Base-by-base conservation (phyloP, 2,797 vertebrate species). In the Acrossocheilus wenchowensis region DNA sequence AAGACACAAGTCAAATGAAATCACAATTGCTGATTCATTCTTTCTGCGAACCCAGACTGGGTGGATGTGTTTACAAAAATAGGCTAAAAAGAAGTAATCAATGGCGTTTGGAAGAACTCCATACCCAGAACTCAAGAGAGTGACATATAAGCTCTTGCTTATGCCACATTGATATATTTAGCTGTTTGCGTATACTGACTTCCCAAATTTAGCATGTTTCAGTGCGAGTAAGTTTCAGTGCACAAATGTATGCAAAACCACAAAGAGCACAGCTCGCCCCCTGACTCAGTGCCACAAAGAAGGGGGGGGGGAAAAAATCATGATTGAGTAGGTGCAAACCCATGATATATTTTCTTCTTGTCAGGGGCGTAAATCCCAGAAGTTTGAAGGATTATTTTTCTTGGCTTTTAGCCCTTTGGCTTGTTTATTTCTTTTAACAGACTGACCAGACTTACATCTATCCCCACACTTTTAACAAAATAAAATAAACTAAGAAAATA, bases 381-480 rank as follows among this genome's bases (percentile, higher is more conserved):
- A 85, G 41, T 68, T 80, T 74, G 57, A 79, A 86, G 54, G 41
- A 66, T 84, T 87, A 12, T 85, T 89, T 89, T 89, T 86, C 75
- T 90, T 88, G 82, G 80, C 83, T 52, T 54, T 34, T 43, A 62
- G 41, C 52, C 80, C 75, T 54, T 14, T 39, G 34, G 80, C 19
- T 78, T 81, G 60, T 87, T 75, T 86, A 82, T 87, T 52, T 86
- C 45, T 68, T 48, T 72, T 60, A 82, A 62, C 66, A 62, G 43
- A 48, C 30, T 57, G 39, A 82, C 54, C 11, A 78, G 52, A 54
- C 36, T 30, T n/a, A 52, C 64, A 62, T n/a, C 9, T 26, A 62
- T 45, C 34, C 0, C 45, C 39, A 69, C n/a, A 73, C 19, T 11
- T 66, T 75, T 41, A 45, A 43, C 7, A 39, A 48, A 68, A 64